A percentile compares a stretch with the other conserved stretches of the same genome.
Evolutionary conservation across 1,140 invertebrate genomes (phyloP).

Genomic region (Eufriesea mexicana): DNA sequence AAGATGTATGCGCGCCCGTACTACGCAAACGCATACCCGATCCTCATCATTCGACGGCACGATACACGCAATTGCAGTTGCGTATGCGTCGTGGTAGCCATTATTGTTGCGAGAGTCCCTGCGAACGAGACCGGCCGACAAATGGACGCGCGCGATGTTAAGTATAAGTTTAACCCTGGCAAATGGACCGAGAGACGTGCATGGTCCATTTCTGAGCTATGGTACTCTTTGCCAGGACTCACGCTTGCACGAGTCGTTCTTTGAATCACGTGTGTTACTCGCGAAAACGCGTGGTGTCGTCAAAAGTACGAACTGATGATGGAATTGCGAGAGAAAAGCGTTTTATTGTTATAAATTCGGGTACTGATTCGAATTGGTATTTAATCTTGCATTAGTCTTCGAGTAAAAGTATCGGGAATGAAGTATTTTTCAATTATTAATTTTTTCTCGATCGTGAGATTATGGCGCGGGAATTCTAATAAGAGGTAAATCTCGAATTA

Average conservation of each 20-base stretch:
- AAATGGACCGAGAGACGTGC: conserved; percentile 11
- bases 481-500: too few relatives aligned
- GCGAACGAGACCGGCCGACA: conserved; percentile 9
- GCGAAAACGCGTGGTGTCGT: too few relatives aligned
- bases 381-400: too few relatives aligned
- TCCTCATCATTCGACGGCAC: conserved; percentile 39
- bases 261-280: too few relatives aligned
- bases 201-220: conserved; percentile 9
- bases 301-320: too few relatives aligned
- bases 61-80: conserved; percentile 45
- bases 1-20: neutral
- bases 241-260: neutral
- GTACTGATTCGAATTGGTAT: too few relatives aligned
- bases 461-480: too few relatives aligned
- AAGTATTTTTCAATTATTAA: too few relatives aligned
- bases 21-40: conserved; percentile 5
- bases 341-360: too few relatives aligned
- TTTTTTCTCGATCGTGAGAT: too few relatives aligned
- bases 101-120: conserved; percentile 31
- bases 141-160: conserved; percentile 36
- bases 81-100: conserved; percentile 30
- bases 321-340: too few relatives aligned
- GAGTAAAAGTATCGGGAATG: too few relatives aligned
- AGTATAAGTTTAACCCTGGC: conserved; percentile 52
- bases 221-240: neutral